Evolutionary conservation across 2,113 vertebrate genomes (phyloP), one percentile per base, ranked within the genome.

Genomic region (Calidris pygmaea): DNA sequence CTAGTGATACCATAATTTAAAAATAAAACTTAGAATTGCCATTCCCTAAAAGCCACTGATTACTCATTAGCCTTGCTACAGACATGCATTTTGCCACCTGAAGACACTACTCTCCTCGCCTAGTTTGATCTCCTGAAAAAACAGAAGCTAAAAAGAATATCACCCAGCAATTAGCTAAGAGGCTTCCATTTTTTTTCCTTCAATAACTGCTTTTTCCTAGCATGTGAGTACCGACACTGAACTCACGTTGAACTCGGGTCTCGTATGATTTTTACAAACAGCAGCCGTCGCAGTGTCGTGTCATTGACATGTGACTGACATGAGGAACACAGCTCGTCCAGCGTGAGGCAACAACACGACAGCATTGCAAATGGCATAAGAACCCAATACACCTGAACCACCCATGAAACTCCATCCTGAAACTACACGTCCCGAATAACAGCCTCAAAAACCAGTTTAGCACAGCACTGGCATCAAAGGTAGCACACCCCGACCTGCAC

Each of bases 301-400:
- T 60, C 58, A 60, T 60, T 58, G 53, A 48, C 14, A 10, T 17
- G 21, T 14, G 58, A 37, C 1, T 65, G 82, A 74, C 75, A 23
- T 1, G 29, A 79, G 67, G 71, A 92, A 79, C 10, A 26, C 35
- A 45, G 72, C n/a, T 86, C 7, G 6, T 47, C 41, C 50, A n/a
- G 26, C 0, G 0, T 18, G 8, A 83, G 20, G n/a, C 26, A 75
- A 35, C 5, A 13, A 37, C 6, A 13, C 1, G 9, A 62, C 15
- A 45, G 45, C 71, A 70, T 18, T 7, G 56, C 58, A 43, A 83
- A 55, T 0, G 6, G 24, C 4, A 0, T n/a, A 77, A 66, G 55
- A 66, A 34, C n/a, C 15, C 0, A 0, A 16, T n/a, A n/a, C 1
- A 1, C 6, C 43, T 39, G 4, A 12, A 39, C 47, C 34, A 37